Conservation (phyloP, 2,797 vertebrate genomes). For the Rhinella marina region DNA sequence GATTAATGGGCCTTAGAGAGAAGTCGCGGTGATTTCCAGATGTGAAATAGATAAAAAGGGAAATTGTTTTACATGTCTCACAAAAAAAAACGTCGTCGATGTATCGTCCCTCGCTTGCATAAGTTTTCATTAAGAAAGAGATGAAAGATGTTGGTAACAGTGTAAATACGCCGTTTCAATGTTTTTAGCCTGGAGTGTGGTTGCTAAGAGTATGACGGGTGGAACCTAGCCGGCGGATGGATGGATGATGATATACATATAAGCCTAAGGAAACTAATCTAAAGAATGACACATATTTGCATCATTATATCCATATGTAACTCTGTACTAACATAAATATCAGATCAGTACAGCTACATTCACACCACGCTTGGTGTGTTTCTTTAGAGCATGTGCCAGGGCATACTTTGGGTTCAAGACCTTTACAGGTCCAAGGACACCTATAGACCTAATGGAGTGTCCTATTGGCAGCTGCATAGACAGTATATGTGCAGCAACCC, state of each 20-base stretch:
- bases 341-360: background rate
- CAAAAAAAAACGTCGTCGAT: slow-evolving; percentile 6
- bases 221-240: background rate
- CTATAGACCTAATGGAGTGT: no score
- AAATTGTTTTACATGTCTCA: slow-evolving; percentile 21
- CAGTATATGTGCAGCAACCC: no score
- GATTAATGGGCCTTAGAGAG: slow-evolving; percentile 33
- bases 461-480: no score
- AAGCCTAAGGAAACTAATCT: background rate
- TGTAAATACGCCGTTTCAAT: background rate
- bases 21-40: slow-evolving; percentile 32
- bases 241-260: background rate
- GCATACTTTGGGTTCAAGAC: no score
- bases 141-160: slow-evolving; percentile 31
- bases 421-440: no score
- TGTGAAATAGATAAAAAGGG: slow-evolving; percentile 31
- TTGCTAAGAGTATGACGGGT: background rate
- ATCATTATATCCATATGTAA: background rate
- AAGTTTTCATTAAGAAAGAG: slow-evolving; percentile 15
- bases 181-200: background rate
- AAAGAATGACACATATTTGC: background rate
- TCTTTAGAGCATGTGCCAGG: no score
- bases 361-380: no score
- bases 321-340: background rate
- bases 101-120: background rate